phyloP scores from a whole-genome alignment of 2,888 invertebrate species.

The Melipona beecheii region DNA sequence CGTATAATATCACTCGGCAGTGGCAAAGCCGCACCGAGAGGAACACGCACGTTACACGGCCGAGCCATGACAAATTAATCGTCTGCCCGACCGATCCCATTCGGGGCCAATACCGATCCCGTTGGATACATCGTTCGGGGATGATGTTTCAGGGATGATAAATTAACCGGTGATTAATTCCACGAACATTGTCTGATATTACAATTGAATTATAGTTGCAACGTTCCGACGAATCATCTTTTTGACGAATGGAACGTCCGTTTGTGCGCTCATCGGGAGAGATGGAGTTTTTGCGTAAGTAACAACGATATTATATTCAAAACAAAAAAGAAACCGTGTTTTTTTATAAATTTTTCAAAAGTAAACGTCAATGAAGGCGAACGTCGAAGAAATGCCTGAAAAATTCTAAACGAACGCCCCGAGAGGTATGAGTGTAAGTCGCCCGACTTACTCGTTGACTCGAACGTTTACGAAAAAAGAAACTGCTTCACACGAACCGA shows the following conservation, averaged over 20 bases:
- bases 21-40: slow-evolving; percentile 33
- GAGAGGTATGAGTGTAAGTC: neutral
- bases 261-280: no score
- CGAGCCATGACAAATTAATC: slow-evolving; percentile 66
- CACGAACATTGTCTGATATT: neutral
- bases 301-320: no score
- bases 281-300: no score
- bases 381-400: no score
- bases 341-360: no score
- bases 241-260: no score
- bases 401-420: no score
- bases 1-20: slow-evolving; percentile 66
- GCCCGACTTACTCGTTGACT: no score
- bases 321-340: no score
- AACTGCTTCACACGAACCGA: neutral
- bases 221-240: no score
- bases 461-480: neutral
- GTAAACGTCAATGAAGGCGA: no score
- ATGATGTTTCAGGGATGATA: neutral
- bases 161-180: neutral
- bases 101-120: neutral
- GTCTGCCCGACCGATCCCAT: slow-evolving; percentile 35
- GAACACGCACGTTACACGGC: slow-evolving; percentile 59
- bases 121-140: neutral
- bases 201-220: neutral